phyloP scores from a whole-genome alignment of 2,113 vertebrate genomes.

The Perognathus longimembris region DNA sequence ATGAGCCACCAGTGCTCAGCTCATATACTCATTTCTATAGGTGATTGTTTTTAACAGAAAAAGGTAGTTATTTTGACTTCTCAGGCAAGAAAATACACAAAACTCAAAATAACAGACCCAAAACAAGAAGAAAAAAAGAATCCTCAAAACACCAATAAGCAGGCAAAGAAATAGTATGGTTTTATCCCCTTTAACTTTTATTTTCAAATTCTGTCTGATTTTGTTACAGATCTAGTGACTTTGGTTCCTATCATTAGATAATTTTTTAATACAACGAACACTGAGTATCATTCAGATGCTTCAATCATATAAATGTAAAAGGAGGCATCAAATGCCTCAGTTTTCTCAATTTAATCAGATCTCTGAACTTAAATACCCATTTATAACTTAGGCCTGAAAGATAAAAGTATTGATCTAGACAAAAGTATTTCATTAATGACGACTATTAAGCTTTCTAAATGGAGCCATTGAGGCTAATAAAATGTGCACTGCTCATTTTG shows the following conservation, averaged over 20 bases:
- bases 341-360: constrained; percentile 52
- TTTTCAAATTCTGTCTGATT: constrained; percentile 55
- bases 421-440: constrained; percentile 29
- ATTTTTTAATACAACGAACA: background rate
- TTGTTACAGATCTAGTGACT: constrained; percentile 32
- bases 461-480: background rate
- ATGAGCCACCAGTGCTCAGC: background rate
- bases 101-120: constrained; percentile 61
- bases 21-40: constrained; percentile 39
- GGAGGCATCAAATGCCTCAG: constrained; percentile 27
- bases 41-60: constrained; percentile 43
- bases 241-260: constrained; percentile 10
- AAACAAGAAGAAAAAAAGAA: constrained; percentile 62
- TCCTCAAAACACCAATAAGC: constrained; percentile 58
- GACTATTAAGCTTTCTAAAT: constrained; percentile 41
- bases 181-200: constrained; percentile 14
- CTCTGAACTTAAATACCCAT: constrained; percentile 56
- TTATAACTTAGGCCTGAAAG: constrained; percentile 53
- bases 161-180: constrained; percentile 69
- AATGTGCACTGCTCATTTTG: background rate
- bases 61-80: constrained; percentile 50
- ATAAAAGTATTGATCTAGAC: constrained; percentile 34
- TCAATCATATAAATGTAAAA: background rate
- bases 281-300: background rate
- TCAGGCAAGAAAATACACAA: constrained; percentile 70